Evolutionary conservation across 2,113 vertebrate genomes (phyloP).

Genomic region (Ciconia boyciana): DNA sequence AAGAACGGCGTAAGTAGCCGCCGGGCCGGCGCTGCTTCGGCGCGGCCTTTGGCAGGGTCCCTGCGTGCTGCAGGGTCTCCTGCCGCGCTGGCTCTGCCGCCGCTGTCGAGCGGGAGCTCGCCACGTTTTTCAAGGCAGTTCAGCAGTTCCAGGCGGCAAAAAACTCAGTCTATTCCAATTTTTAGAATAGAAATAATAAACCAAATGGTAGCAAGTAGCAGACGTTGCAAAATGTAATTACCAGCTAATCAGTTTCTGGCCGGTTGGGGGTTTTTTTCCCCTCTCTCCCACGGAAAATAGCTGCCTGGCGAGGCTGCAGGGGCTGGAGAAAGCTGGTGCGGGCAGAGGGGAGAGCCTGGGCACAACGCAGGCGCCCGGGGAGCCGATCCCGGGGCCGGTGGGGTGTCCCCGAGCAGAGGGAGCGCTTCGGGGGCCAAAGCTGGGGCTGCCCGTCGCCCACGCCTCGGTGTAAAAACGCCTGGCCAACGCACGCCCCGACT

Average conservation of each 20-base stretch:
- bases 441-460: neutral
- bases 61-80: accelerated
- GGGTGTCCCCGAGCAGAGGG: too few relatives aligned
- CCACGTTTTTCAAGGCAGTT: neutral
- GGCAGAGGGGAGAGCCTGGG: neutral
- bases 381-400: neutral
- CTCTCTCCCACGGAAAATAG: neutral
- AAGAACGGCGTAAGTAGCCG: too few relatives aligned
- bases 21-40: neutral
- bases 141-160: conserved; percentile 36
- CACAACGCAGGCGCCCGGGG: neutral
- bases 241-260: conserved; percentile 39
- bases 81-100: accelerated
- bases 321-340: neutral
- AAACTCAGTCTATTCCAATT: conserved; percentile 33
- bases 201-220: conserved; percentile 61
- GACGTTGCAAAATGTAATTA: conserved; percentile 66
- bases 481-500: accelerated
- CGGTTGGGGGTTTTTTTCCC: neutral
- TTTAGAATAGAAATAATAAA: conserved; percentile 62
- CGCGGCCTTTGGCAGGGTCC: neutral
- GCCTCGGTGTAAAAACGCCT: neutral
- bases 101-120: neutral
- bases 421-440: too few relatives aligned
- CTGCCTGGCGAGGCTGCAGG: neutral